Evolutionary conservation across 2,888 invertebrate species (phyloP).

Genomic region (Nesidiocoris tenuis): DNA sequence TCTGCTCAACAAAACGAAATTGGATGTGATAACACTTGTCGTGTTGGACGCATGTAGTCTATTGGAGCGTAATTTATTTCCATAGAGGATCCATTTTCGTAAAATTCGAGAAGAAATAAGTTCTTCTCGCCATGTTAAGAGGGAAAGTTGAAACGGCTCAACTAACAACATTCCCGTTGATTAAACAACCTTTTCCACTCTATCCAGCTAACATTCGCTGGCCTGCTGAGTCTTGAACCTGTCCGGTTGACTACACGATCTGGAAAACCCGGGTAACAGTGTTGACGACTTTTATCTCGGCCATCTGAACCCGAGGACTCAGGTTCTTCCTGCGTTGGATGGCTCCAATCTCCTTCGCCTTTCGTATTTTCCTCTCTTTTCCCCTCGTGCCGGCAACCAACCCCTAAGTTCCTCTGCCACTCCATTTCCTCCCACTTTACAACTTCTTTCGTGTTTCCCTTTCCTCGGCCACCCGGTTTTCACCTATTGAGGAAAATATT

Average conservation of each 20-base stretch:
- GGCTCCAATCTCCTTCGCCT: background rate
- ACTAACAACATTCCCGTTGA: too few species aligned
- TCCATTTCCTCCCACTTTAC: background rate
- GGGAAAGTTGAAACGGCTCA: too few species aligned
- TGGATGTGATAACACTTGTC: too few species aligned
- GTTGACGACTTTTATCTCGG: background rate
- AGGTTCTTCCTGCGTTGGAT: background rate
- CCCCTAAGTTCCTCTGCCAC: background rate
- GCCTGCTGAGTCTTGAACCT: background rate
- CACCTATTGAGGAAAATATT: too few species aligned
- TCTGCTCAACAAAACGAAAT: too few species aligned
- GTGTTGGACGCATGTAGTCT: too few species aligned
- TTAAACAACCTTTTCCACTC: too few species aligned
- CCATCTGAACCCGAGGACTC: background rate
- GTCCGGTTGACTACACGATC: background rate
- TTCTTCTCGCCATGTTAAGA: too few species aligned
- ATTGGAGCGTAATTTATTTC: too few species aligned
- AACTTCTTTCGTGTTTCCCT: background rate
- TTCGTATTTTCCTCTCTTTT: background rate
- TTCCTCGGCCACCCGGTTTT: background rate
- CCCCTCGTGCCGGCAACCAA: background rate
- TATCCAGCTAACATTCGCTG: background rate
- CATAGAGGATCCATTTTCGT: too few species aligned
- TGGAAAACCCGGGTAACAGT: background rate
- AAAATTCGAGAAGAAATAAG: too few species aligned